Conservation (phyloP, 1,140 invertebrate genomes). For the Eumaeus atala region DNA sequence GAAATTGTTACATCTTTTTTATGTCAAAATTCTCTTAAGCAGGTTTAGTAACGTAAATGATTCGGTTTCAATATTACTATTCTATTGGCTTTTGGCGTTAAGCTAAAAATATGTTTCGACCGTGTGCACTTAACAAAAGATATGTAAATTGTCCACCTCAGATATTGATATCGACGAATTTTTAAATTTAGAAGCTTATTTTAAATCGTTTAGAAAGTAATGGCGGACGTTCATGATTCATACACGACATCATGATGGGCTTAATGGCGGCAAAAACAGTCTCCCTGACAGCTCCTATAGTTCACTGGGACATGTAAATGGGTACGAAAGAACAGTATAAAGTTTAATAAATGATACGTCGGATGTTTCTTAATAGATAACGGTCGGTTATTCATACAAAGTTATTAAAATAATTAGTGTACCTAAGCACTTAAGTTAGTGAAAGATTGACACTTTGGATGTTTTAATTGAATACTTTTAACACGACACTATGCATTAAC, state of each 20-base stretch:
- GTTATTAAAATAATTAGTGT: no score
- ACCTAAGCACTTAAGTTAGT: no score
- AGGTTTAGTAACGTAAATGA: constrained; percentile 3
- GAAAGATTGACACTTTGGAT: no score
- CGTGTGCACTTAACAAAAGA: constrained; percentile 17
- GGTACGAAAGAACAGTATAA: not conserved
- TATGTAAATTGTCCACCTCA: constrained; percentile 15
- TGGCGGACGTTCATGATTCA: no score
- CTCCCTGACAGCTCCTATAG: no score
- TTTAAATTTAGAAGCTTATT: no score
- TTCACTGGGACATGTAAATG: not conserved
- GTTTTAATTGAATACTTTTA: no score
- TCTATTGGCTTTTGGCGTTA: constrained; percentile 15
- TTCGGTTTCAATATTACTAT: constrained; percentile 10
- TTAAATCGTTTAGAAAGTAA: no score
- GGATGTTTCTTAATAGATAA: constrained; percentile 3
- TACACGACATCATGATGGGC: no score
- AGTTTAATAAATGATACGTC: constrained; percentile 4
- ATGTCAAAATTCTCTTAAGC: constrained; percentile 5
- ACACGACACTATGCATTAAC: no score
- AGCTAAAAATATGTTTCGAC: constrained; percentile 14
- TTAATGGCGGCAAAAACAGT: no score
- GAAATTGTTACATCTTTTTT: constrained; percentile 7
- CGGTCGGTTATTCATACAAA: no score
- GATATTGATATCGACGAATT: constrained; percentile 3